These are phyloP conservation scores for Scaptomyza montana DNA, from an alignment of 1,140 invertebrate genomes.

Conservation along the genomic window DNA sequence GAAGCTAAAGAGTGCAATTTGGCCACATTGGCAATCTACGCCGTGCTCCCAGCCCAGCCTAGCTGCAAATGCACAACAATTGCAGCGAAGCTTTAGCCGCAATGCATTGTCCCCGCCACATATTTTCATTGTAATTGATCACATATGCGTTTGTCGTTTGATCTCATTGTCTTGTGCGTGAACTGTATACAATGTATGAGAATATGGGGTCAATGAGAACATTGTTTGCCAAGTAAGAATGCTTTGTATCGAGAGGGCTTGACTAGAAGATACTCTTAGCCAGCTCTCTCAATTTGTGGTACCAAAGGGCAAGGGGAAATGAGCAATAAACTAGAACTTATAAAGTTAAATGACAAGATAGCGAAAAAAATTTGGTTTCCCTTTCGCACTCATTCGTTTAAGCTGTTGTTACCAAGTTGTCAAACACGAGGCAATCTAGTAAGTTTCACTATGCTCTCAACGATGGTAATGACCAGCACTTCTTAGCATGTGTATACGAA, in stretches of 20 bases:
- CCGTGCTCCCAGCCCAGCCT: conserved; percentile 25
- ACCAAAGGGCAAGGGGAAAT: too few relatives aligned
- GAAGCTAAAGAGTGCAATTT: not conserved
- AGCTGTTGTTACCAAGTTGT: too few relatives aligned
- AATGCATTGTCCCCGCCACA: conserved; percentile 57
- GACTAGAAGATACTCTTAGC: too few relatives aligned
- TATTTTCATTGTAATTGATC: conserved; percentile 75
- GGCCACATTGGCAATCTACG: conserved; percentile 26
- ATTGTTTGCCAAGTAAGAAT: not conserved
- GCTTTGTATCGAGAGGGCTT: not conserved
- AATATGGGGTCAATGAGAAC: not conserved
- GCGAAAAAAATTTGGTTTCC: too few relatives aligned
- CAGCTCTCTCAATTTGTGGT: too few relatives aligned
- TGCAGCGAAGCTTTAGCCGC: not conserved
- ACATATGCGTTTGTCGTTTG: conserved; percentile 75
- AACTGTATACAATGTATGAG: not conserved
- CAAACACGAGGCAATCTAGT: too few relatives aligned
- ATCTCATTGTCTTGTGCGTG: conserved; percentile 75
- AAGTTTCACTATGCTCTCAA: too few relatives aligned
- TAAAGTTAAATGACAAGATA: too few relatives aligned
- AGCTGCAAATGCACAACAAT: conserved; percentile 66
- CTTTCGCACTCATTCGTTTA: too few relatives aligned
- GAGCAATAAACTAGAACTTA: too few relatives aligned
- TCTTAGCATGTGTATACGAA: too few relatives aligned
- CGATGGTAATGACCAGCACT: too few relatives aligned